These are phyloP conservation scores for Troides oblongomaculatus DNA, from an alignment of 2,888 invertebrate genomes.

Conservation along the genomic window DNA sequence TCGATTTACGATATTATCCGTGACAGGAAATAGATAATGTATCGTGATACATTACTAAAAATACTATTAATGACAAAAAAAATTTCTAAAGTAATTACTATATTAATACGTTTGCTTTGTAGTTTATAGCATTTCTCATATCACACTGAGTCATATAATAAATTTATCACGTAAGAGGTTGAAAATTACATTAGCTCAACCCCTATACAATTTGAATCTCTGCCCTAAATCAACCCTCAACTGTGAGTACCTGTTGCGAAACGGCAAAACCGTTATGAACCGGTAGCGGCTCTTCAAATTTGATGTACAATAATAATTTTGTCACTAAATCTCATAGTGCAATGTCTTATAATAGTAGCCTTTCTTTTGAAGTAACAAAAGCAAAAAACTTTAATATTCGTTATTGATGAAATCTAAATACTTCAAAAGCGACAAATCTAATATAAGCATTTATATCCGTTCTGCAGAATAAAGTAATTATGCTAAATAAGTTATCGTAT, in stretches of 20 bases:
- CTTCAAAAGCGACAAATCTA: too few relatives aligned
- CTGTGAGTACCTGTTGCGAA: conserved; percentile 35
- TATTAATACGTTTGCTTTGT: too few relatives aligned
- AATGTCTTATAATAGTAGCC: too few relatives aligned
- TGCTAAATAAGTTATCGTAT: not conserved
- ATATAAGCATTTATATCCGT: too few relatives aligned
- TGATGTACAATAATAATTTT: not conserved
- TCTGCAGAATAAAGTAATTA: not conserved
- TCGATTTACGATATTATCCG: not conserved
- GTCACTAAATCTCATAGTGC: not conserved
- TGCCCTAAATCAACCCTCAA: conserved; percentile 47
- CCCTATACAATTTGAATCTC: conserved; percentile 54
- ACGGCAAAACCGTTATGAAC: conserved; percentile 7
- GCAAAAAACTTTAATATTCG: too few relatives aligned
- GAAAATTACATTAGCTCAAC: conserved; percentile 57
- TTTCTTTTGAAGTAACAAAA: too few relatives aligned
- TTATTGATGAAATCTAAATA: too few relatives aligned
- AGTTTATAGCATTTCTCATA: not conserved
- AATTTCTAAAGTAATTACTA: too few relatives aligned
- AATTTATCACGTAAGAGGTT: conserved; percentile 51
- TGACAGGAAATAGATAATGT: not conserved
- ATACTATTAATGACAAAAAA: too few relatives aligned
- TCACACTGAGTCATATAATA: conserved; percentile 39
- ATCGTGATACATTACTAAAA: too few relatives aligned
- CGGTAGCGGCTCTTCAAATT: not conserved